Conservation (phyloP, 2,888 invertebrate genomes). For the Hemistola chrysoprasaria region DNA sequence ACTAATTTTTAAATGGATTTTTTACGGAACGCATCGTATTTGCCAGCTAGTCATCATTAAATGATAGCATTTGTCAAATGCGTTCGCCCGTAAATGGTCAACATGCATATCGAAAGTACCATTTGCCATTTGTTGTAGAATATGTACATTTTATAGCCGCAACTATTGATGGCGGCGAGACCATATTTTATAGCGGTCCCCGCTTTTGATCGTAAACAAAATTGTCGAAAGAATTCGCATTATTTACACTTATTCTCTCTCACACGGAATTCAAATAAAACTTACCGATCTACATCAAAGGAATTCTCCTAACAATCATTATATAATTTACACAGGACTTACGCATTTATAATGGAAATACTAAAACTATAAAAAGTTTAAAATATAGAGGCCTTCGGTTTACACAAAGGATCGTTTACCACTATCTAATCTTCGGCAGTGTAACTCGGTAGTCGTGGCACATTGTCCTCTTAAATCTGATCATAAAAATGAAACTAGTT, state of each 20-base stretch:
- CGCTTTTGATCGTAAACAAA: slow-evolving; percentile 13
- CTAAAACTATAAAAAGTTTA: slow-evolving; percentile 24
- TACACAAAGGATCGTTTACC: slow-evolving; percentile 58
- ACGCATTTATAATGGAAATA: slow-evolving; percentile 25
- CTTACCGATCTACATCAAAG: slow-evolving; percentile 17
- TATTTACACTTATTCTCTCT: slow-evolving; percentile 9
- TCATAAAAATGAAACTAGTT: slow-evolving; percentile 58
- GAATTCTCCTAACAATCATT: slow-evolving; percentile 17
- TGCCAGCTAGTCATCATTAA: slow-evolving; percentile 38
- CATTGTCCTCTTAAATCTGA: slow-evolving; percentile 57
- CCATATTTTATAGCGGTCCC: slow-evolving; percentile 11
- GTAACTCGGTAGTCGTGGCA: slow-evolving; percentile 58
- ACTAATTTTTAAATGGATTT: slow-evolving; percentile 33
- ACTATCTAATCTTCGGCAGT: slow-evolving; percentile 55
- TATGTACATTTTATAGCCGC: slow-evolving; percentile 21
- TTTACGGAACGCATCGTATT: slow-evolving; percentile 33
- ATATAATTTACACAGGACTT: slow-evolving; percentile 23
- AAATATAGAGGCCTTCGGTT: slow-evolving; percentile 32
- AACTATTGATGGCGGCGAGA: slow-evolving; percentile 12
- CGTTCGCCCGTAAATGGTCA: slow-evolving; percentile 35
- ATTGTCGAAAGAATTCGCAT: slow-evolving; percentile 18
- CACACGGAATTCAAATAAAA: slow-evolving; percentile 19
- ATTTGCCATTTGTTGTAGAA: slow-evolving; percentile 24
- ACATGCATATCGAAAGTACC: slow-evolving; percentile 23
- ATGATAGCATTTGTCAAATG: slow-evolving; percentile 49